Conservation (phyloP, 2,797 vertebrate genomes). For the Microtus obscurus region DNA sequence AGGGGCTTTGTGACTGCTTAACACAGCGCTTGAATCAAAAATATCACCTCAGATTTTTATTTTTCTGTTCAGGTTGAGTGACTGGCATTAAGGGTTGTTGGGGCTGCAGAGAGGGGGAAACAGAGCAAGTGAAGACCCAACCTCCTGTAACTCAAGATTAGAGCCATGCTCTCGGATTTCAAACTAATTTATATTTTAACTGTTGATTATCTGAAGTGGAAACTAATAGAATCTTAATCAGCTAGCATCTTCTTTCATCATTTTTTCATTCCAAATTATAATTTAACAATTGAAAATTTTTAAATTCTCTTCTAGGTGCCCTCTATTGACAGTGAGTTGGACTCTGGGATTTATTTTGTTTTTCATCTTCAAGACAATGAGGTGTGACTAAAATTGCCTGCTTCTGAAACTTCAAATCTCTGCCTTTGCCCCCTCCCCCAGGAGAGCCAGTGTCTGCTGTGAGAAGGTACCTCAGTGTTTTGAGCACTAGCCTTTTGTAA, state of each 20-base stretch:
- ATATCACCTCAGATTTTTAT: conserved; percentile 52
- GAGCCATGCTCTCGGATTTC: conserved; percentile 58
- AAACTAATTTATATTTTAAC: conserved; percentile 45
- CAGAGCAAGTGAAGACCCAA: not conserved
- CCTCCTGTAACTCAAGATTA: conserved; percentile 19
- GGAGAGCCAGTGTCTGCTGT: not conserved
- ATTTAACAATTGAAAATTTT: conserved; percentile 15
- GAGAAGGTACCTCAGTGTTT: not conserved
- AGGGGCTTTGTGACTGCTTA: conserved; percentile 60
- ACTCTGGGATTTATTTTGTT: conserved; percentile 45
- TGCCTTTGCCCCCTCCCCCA: not conserved
- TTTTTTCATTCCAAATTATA: conserved; percentile 27
- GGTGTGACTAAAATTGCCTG: not conserved
- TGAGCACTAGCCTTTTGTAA: not conserved
- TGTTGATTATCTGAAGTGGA: conserved; percentile 22
- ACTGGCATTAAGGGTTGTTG: not conserved
- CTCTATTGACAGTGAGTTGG: not conserved
- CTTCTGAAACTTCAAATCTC: not conserved
- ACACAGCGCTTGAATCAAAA: conserved; percentile 74
- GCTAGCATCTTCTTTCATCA: not conserved
- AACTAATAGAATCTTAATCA: conserved; percentile 14
- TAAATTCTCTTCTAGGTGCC: not conserved
- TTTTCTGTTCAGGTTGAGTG: conserved; percentile 29
- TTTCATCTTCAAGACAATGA: not conserved
- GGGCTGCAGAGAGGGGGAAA: not conserved